phyloP scores from a whole-genome alignment of 2,888 invertebrate species.

The Rhamnusium bicolor region DNA sequence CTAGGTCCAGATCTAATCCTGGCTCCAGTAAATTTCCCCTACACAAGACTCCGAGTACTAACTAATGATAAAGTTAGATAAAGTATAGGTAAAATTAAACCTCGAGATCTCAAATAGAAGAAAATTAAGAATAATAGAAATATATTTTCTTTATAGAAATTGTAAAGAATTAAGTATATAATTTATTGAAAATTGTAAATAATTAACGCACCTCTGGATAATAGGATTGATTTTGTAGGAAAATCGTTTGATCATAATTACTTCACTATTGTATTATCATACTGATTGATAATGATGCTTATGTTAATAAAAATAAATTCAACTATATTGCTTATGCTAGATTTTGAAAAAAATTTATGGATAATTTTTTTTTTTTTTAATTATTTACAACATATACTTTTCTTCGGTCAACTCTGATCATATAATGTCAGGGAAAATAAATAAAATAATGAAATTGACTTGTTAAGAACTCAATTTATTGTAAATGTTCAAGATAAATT shows the following conservation, averaged over 20 bases:
- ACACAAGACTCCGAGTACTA: constrained; percentile 63
- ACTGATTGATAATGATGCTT: too few relatives aligned
- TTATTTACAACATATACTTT: too few relatives aligned
- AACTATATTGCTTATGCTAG: too few relatives aligned
- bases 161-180: constrained; percentile 20
- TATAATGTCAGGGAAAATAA: too few relatives aligned
- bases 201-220: background rate
- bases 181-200: constrained; percentile 1
- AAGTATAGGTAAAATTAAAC: background rate
- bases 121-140: background rate
- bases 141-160: constrained; percentile 20
- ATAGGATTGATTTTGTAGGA: background rate
- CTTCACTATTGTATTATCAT: too few relatives aligned
- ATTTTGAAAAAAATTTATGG: too few relatives aligned
- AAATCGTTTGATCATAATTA: background rate
- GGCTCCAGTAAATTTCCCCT: constrained; percentile 66
- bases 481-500: too few relatives aligned
- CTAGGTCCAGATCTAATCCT: constrained; percentile 69
- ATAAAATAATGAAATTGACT: too few relatives aligned
- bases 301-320: too few relatives aligned
- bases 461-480: too few relatives aligned
- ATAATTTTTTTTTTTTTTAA: too few relatives aligned
- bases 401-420: too few relatives aligned
- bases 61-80: constrained; percentile 29
- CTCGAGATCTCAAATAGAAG: constrained; percentile 18